Percentiles rank a stretch among this genome's conserved stretches.
These are phyloP conservation scores for Tanaodytes sp. DNA, from an alignment of 2,888 invertebrate species.

Conservation along the genomic window DNA sequence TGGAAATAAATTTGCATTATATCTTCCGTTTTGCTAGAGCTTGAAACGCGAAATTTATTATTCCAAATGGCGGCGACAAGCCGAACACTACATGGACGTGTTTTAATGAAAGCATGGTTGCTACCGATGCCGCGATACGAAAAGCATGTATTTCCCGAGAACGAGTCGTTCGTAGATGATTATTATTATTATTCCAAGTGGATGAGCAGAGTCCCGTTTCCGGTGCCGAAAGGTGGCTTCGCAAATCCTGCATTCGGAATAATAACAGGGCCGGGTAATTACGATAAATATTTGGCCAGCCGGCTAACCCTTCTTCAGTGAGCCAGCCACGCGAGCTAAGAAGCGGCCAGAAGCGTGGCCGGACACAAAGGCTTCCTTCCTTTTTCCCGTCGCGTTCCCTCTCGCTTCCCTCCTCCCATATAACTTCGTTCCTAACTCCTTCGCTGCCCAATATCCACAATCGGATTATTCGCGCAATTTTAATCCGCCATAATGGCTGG, in stretches of 20 bases:
- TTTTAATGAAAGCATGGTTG: too few relatives aligned
- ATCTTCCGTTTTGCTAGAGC: too few relatives aligned
- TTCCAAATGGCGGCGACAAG: too few relatives aligned
- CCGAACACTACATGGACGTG: too few relatives aligned
- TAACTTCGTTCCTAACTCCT: conserved; percentile 10
- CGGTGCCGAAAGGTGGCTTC: conserved; percentile 57
- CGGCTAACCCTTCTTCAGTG: conserved; percentile 69
- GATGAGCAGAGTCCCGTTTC: conserved; percentile 57
- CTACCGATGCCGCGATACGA: too few relatives aligned
- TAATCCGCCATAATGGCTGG: conserved; percentile 63
- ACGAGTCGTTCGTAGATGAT: conserved; percentile 6
- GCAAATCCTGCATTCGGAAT: conserved; percentile 55
- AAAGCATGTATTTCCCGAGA: too few relatives aligned
- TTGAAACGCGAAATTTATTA: too few relatives aligned
- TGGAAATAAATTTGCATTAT: too few relatives aligned
- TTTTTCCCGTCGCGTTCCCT: conserved; percentile 4
- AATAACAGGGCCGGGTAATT: conserved; percentile 64
- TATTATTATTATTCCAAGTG: conserved; percentile 68
- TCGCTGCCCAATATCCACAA: conserved; percentile 45
- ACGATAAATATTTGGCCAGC: conserved; percentile 73
- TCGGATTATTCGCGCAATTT: conserved; percentile 57
- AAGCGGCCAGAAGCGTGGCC: conserved; percentile 53
- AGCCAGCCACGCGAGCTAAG: conserved; percentile 67
- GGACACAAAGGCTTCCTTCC: conserved; percentile 36
- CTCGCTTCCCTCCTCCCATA: neutral